phyloP scores from a whole-genome alignment of 53 echinoderm and acorn worm species.

The Pentamera pediparva region DNA sequence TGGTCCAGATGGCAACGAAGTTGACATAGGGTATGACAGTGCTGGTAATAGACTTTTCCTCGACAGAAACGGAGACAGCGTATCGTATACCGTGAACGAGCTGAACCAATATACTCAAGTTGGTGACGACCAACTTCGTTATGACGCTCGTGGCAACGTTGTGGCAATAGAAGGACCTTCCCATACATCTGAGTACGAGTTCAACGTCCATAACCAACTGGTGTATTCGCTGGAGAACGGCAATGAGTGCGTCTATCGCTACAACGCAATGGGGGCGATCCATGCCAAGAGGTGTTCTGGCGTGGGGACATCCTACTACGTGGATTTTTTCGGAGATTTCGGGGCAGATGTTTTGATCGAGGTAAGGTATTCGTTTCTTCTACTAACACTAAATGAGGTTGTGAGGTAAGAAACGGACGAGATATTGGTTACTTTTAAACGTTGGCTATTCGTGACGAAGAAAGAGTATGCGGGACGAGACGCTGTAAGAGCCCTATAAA shows the following conservation, averaged over 20 bases:
- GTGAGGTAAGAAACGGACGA: too few species aligned
- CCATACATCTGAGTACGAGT: conserved; percentile 4
- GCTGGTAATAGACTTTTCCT: conserved; percentile 26
- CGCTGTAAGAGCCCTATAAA: too few species aligned
- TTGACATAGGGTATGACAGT: conserved; percentile 26
- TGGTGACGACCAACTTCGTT: conserved; percentile 8
- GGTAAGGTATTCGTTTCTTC: too few species aligned
- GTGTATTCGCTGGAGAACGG: neutral
- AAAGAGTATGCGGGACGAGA: too few species aligned
- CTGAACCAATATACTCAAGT: conserved; percentile 35
- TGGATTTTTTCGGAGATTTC: conserved; percentile 49
- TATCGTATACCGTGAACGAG: conserved; percentile 28
- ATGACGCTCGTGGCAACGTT: conserved; percentile 39
- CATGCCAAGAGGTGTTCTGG: conserved; percentile 34
- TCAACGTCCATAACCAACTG: conserved; percentile 4
- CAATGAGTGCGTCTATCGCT: conserved; percentile 29
- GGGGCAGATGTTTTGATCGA: conserved; percentile 36
- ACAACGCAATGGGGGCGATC: conserved; percentile 42
- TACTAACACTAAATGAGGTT: too few species aligned
- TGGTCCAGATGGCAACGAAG: conserved; percentile 33
- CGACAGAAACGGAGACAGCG: neutral
- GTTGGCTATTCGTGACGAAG: too few species aligned
- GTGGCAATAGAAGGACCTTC: conserved; percentile 13
- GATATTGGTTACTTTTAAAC: too few species aligned
- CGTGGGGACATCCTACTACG: neutral